A percentile compares a stretch with the other conserved stretches of the same genome.
Conservation (phyloP, 1,140 invertebrate species). For the Drosophila saltans region DNA sequence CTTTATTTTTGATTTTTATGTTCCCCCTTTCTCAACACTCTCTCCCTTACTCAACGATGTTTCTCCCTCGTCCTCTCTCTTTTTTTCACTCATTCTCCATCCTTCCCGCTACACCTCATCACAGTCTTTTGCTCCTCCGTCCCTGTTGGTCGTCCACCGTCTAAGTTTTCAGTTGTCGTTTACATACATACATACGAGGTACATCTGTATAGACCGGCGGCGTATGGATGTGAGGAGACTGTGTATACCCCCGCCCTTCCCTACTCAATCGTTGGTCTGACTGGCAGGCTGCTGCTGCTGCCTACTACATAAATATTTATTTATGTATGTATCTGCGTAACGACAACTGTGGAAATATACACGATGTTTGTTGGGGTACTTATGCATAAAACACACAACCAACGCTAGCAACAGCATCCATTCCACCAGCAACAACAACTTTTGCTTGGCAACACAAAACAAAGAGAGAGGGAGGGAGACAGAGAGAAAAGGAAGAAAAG, state of each 20-base stretch:
- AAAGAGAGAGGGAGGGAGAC: slow-evolving; percentile 24
- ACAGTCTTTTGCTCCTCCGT: slow-evolving; percentile 25
- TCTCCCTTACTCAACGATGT: not conserved
- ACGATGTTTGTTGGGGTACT: slow-evolving; percentile 21
- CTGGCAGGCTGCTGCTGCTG: slow-evolving; percentile 8
- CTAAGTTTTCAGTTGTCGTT: slow-evolving; percentile 12
- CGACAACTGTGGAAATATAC: slow-evolving; percentile 24
- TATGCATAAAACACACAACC: slow-evolving; percentile 45
- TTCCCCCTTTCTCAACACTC: slow-evolving; percentile 30
- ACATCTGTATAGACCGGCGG: slow-evolving; percentile 1
- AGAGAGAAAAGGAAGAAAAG: slow-evolving; percentile 18
- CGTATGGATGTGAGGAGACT: slow-evolving; percentile 21
- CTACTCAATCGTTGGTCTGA: slow-evolving; percentile 25
- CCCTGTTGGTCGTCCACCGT: slow-evolving; percentile 16
- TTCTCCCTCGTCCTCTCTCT: not conserved
- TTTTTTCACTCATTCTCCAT: not conserved
- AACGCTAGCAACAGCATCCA: slow-evolving; percentile 34
- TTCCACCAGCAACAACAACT: slow-evolving; percentile 40
- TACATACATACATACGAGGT: slow-evolving; percentile 3
- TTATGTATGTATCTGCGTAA: slow-evolving; percentile 52
- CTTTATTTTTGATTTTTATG: slow-evolving; percentile 59
- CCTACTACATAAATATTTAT: slow-evolving; percentile 49
- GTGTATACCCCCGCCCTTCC: not conserved
- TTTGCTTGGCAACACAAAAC: slow-evolving; percentile 44
- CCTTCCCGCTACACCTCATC: slow-evolving; percentile 1